Percentiles rank a stretch among this genome's conserved stretches.
These are phyloP conservation scores for Anoplolepis gracilipes DNA, from an alignment of 1,140 invertebrate genomes.

Conservation along the genomic window DNA sequence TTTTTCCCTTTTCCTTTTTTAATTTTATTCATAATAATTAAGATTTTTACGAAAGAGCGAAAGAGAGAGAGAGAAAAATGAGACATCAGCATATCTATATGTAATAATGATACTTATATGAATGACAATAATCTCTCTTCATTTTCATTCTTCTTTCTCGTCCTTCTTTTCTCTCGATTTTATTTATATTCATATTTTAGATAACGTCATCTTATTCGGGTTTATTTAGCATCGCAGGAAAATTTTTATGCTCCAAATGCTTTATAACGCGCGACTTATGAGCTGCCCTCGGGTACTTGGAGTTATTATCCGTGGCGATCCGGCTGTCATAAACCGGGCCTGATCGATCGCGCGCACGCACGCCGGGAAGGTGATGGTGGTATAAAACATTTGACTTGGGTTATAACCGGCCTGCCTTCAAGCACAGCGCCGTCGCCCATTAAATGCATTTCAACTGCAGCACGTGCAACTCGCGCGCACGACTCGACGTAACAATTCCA, in stretches of 20 bases:
- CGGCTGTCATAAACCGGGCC: slow-evolving; percentile 29
- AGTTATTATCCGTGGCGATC: slow-evolving; percentile 29
- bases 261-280: slow-evolving; percentile 2
- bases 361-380: slow-evolving; percentile 10
- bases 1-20: not conserved
- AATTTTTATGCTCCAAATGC: not conserved
- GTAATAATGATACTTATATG: not conserved
- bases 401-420: slow-evolving; percentile 36
- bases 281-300: not conserved
- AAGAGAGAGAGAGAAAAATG: not conserved
- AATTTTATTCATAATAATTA: not conserved
- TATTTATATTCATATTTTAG: not conserved
- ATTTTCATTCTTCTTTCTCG: not conserved
- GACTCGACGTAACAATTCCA: slow-evolving; percentile 25
- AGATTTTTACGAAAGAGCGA: not conserved
- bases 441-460: slow-evolving; percentile 46
- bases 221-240: not conserved
- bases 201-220: not conserved
- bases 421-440: slow-evolving; percentile 7
- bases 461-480: slow-evolving; percentile 7
- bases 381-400: slow-evolving; percentile 33
- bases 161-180: not conserved
- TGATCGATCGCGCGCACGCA: slow-evolving; percentile 34
- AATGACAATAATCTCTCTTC: not conserved
- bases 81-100: not conserved